Conservation (phyloP, 2,797 vertebrate species). For the Sebastes goodei region DNA sequence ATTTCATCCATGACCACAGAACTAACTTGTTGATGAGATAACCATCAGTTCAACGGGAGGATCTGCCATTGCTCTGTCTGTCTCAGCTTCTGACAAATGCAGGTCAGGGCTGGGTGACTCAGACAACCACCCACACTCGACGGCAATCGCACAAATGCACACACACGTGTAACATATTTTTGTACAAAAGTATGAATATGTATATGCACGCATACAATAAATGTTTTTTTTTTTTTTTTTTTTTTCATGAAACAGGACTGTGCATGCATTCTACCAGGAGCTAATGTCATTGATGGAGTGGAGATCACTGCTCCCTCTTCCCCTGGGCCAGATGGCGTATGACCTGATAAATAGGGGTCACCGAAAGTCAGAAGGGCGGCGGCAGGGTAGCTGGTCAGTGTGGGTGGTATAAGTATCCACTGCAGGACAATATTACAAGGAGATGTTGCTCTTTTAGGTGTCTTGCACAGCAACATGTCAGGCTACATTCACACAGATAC, state of each 20-base stretch:
- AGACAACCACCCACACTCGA: not conserved
- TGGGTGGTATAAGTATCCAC: constrained; percentile 50
- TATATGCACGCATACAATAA: not conserved
- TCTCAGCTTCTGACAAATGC: constrained; percentile 4
- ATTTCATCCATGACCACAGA: not conserved
- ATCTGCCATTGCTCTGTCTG: not conserved
- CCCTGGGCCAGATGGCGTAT: constrained; percentile 54
- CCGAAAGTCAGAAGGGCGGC: constrained; percentile 50
- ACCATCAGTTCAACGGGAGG: not conserved
- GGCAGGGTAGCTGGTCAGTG: constrained; percentile 31
- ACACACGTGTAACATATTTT: not conserved
- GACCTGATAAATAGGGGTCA: constrained; percentile 68
- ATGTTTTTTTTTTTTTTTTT: not conserved
- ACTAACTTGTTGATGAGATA: not conserved
- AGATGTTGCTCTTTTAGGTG: not conserved
- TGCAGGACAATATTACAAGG: not conserved
- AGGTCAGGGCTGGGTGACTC: constrained; percentile 20
- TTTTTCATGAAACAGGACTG: not conserved
- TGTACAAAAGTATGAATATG: not conserved
- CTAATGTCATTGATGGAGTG: constrained; percentile 56
- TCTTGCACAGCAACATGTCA: not conserved
- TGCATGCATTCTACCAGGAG: not conserved
- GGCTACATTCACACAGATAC: not conserved
- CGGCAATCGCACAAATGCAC: not conserved
- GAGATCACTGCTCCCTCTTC: not conserved